Evolutionary conservation across 1,140 invertebrate species (phyloP), one percentile per base, ranked within the genome.

Genomic region (Zeugodacus cucurbitae): DNA sequence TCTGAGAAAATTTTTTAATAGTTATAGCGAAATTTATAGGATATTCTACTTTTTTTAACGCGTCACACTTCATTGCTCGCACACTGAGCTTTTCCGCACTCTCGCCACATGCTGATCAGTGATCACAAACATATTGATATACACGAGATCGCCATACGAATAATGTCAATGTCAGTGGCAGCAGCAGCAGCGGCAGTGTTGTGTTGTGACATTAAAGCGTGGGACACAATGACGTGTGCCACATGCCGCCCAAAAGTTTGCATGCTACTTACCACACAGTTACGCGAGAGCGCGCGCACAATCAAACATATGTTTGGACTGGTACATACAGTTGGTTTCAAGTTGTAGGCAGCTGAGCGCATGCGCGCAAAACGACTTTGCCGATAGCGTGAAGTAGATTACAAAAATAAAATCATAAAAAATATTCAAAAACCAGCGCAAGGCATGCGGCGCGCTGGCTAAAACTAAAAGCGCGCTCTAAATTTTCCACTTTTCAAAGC

Each of bases 111-210:
- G 58, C 58, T 22, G 5, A n/a, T n/a, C n/a, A n/a, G n/a, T n/a
- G n/a, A n/a, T n/a, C n/a, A 3, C 58, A 2, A 54, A 62, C n/a
- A 62, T 10, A 62, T 26, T 26, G 10, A 26, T 26, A 10, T 4
- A 62, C 7, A 5, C 58, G 48, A 11, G 48, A 6, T n/a, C n/a
- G 10, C 10, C 22, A 82, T 41, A 29, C 22, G 67, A 82, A 82
- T 82, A 82, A 82, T 82, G 74, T 82, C 74, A 82, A 82, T 82
- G 74, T 82, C 74, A 82, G 70, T 78, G 70, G 70, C 70, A 78
- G 20, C 32, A 54, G 6, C 14, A 7, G 6, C 48, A 14, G 62
- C 32, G n/a, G 58, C 58, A 20, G 62, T 32, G 6, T 17, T 34
- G 67, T 41, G 17, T 14, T 44, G 37, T 29, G 26, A 11, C 41